Evolutionary conservation across 2,113 vertebrate species (phyloP).

Genomic region (Sebastes fasciatus): DNA sequence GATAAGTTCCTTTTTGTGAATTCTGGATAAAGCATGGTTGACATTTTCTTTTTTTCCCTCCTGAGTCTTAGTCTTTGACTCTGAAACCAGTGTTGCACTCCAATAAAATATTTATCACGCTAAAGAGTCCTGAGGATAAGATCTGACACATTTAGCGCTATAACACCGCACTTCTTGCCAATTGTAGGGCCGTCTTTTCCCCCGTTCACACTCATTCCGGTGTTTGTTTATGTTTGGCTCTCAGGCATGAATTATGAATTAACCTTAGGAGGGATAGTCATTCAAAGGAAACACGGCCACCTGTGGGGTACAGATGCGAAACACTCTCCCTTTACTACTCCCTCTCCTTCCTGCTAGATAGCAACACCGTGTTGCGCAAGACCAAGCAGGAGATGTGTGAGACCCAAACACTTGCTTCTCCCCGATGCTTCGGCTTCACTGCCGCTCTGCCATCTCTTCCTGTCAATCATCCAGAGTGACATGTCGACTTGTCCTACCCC

Average conservation of each 20-base stretch:
- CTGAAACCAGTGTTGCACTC: conserved; percentile 59
- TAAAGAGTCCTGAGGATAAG: conserved; percentile 72
- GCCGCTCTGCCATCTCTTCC: conserved; percentile 54
- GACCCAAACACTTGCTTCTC: conserved; percentile 62
- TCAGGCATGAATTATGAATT: conserved; percentile 74
- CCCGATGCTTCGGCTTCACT: conserved; percentile 43
- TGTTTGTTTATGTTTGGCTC: conserved; percentile 69
- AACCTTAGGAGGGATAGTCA: conserved; percentile 59
- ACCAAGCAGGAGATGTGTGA: conserved; percentile 36
- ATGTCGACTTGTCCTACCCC: conserved; percentile 45
- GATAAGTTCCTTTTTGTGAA: conserved; percentile 43
- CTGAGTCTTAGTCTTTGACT: conserved; percentile 62
- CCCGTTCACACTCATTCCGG: conserved; percentile 41
- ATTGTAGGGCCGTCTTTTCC: conserved; percentile 21
- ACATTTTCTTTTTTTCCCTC: conserved; percentile 66
- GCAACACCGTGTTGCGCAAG: conserved; percentile 24
- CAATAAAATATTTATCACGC: conserved; percentile 77
- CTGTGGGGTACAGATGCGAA: conserved; percentile 56
- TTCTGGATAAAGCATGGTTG: conserved; percentile 54
- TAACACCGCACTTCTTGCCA: conserved; percentile 48
- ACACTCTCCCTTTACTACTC: conserved; percentile 16
- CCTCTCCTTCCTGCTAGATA: conserved; percentile 8
- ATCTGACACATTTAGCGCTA: conserved; percentile 77
- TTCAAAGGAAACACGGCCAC: conserved; percentile 66
- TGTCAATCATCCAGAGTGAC: conserved; percentile 77